phyloP scores from a whole-genome alignment of 2,797 vertebrate genomes.

The Clamator glandarius region DNA sequence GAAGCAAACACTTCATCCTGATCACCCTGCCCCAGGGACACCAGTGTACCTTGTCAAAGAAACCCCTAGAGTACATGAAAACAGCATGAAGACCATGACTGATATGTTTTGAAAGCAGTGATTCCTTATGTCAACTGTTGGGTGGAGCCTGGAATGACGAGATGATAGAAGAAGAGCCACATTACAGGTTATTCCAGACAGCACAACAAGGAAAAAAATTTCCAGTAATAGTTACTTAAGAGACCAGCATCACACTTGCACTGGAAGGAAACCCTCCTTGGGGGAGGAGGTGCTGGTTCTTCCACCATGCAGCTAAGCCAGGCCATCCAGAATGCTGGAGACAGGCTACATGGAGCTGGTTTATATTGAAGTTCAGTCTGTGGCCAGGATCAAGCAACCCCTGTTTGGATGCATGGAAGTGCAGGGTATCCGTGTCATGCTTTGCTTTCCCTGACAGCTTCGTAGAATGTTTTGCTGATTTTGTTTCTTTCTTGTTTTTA shows the following conservation, averaged over 20 bases:
- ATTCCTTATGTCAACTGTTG: background rate
- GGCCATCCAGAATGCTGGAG: background rate
- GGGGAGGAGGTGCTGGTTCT: background rate
- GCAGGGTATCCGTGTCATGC: background rate
- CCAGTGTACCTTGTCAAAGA: background rate
- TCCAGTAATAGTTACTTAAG: background rate
- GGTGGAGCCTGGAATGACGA: background rate
- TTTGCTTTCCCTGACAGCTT: background rate
- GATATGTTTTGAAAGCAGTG: background rate
- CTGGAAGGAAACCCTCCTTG: background rate
- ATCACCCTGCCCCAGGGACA: background rate
- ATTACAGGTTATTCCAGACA: slow-evolving; percentile 12
- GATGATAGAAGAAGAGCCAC: background rate
- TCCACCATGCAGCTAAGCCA: accelerated
- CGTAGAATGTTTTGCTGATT: background rate
- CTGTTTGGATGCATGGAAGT: background rate
- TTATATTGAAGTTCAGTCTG: background rate
- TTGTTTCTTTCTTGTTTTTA: background rate
- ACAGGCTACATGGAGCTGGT: accelerated
- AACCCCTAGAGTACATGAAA: accelerated
- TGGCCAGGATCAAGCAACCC: background rate
- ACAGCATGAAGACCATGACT: background rate
- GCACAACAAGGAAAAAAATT: background rate
- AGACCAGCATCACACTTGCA: background rate
- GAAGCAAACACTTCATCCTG: background rate